A percentile compares a stretch with the other conserved stretches of the same genome.
These are phyloP conservation scores for Xestia xanthographa DNA, from an alignment of 2,888 invertebrate genomes.

Conservation along the genomic window DNA sequence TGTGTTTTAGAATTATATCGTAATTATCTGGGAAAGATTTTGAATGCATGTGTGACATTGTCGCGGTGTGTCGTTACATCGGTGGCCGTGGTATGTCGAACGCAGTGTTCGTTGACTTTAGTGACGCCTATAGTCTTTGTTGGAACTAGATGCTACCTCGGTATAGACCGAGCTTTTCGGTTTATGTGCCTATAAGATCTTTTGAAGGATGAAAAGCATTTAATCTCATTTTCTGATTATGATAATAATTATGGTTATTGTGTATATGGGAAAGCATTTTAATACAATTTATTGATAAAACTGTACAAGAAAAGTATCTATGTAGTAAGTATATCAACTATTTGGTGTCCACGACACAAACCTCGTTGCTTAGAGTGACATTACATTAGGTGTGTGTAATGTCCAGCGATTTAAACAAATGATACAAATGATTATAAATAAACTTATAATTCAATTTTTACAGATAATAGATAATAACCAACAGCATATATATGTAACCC, in stretches of 20 bases:
- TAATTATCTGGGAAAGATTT: conserved; percentile 56
- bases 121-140: neutral
- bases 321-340: too few relatives aligned
- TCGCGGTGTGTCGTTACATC: conserved; percentile 15
- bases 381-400: too few relatives aligned
- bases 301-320: too few relatives aligned
- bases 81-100: conserved; percentile 22
- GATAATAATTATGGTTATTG: neutral
- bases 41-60: conserved; percentile 52
- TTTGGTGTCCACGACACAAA: too few relatives aligned
- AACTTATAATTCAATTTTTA: neutral
- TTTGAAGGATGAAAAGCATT: neutral
- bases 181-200: neutral
- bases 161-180: neutral
- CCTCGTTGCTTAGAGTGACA: too few relatives aligned
- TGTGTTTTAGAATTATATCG: conserved; percentile 49
- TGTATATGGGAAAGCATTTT: neutral
- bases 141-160: neutral
- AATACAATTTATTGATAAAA: neutral
- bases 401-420: too few relatives aligned
- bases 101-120: neutral
- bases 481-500: neutral
- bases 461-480: neutral
- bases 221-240: neutral
- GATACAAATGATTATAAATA: too few relatives aligned